These are phyloP conservation scores for Ricordea florida DNA, from an alignment of 92 coral and sea anemone species.

Conservation along the genomic window DNA sequence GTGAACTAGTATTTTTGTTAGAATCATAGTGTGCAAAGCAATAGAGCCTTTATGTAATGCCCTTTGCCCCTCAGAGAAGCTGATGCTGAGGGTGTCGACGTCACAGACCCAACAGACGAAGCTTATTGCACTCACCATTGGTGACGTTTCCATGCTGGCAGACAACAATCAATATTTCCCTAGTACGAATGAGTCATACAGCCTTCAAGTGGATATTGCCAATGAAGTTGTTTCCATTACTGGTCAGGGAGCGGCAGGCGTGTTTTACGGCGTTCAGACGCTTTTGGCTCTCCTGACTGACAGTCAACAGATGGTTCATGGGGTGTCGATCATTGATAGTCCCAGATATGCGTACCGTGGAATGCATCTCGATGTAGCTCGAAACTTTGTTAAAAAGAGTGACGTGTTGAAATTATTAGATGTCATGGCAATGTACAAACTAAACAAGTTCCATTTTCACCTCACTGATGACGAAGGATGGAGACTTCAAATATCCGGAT, in stretches of 20 bases:
- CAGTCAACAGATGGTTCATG: slow-evolving; percentile 31
- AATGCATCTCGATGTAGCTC: slow-evolving; percentile 68
- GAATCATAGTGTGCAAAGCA: too few species aligned
- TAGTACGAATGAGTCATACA: slow-evolving; percentile 48
- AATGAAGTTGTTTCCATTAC: slow-evolving; percentile 63
- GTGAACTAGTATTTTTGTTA: too few species aligned
- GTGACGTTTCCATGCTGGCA: slow-evolving; percentile 33
- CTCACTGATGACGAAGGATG: slow-evolving; percentile 92
- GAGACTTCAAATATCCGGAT: slow-evolving; percentile 88
- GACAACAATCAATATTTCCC: slow-evolving; percentile 27
- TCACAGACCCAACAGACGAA: slow-evolving; percentile 14
- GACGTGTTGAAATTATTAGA: slow-evolving; percentile 58
- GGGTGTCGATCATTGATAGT: slow-evolving; percentile 68
- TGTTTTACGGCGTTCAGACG: slow-evolving; percentile 71
- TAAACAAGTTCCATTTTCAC: slow-evolving; percentile 84
- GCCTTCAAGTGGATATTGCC: slow-evolving; percentile 42
- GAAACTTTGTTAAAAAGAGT: slow-evolving; percentile 61
- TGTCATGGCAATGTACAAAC: slow-evolving; percentile 77
- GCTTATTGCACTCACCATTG: slow-evolving; percentile 13
- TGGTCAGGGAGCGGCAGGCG: slow-evolving; percentile 54
- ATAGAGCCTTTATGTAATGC: too few species aligned
- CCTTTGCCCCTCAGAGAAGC: slow-evolving; percentile 17
- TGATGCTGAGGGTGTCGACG: slow-evolving; percentile 8
- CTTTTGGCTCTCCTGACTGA: slow-evolving; percentile 25
- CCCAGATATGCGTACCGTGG: slow-evolving; percentile 79